Base-by-base conservation (phyloP, 2,797 vertebrate species). In the Hozukius guyotensis region DNA sequence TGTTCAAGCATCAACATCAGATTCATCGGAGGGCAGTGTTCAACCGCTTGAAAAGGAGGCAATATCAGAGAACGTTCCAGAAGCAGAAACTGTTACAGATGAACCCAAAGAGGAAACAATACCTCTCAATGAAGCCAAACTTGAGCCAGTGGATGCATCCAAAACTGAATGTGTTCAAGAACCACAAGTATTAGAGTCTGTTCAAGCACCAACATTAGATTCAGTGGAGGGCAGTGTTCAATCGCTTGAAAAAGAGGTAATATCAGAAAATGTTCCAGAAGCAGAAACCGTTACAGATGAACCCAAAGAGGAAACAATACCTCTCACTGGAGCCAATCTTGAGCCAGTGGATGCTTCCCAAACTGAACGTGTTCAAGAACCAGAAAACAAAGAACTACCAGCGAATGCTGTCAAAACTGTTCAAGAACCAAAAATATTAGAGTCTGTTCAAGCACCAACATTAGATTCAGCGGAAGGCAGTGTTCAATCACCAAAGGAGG, bases 31-130 rank as follows among this genome's bases (percentile, higher is more conserved):
- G 8, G 34, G 13, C 4, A 24, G 0, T 4, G 6, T 36, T 71
- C 49, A 80, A 25, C 56, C 18, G 3, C 20, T 22, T 53, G 56
- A 84, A 75, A 64, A 83, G 29, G 74, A 82, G 61, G 18, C 65
- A 9, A 64, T 18, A 64, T 38, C 59, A 49, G 36, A 70, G 57
- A 38, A 66, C 14, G 12, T 46, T 46, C 7, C 46, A 49, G 46
- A 49, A 20, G 46, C 7, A 49, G 46, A 49, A 49, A 49, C 46
- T 8, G 46, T 22, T 22, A 22, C 31, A 49, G 6, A 24, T 60
- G 68, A 59, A 68, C 12, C 6, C 27, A 77, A 68, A 49, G 52
- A 73, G 31, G 46, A 53, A 57, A 59, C 13, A n/a, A 14, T 4
- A 12, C 9, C 36, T 20, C 49, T 29, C 0, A 27, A 20, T 32